Percentiles rank a stretch among this genome's conserved stretches.
Conservation (phyloP, 2,888 invertebrate species). For the Cinara cedri region DNA sequence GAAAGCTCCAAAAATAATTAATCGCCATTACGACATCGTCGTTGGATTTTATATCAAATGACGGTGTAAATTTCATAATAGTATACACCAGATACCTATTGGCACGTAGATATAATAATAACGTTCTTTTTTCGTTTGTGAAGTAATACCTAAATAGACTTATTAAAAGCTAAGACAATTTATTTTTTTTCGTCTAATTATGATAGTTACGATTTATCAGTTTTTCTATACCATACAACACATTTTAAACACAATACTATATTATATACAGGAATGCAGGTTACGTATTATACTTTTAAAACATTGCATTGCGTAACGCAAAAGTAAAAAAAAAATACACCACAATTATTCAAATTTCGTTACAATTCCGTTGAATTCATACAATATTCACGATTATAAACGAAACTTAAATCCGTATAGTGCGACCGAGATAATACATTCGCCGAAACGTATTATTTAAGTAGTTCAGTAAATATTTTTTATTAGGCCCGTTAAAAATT, state of each 20-base stretch:
- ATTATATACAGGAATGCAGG: background rate
- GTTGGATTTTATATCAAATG: background rate
- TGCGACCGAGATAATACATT: background rate
- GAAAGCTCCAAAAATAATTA: conserved; percentile 5
- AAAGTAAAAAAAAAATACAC: conserved; percentile 2
- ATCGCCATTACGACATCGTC: conserved; percentile 8
- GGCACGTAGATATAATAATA: no score
- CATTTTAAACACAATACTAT: no score
- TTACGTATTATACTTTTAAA: background rate
- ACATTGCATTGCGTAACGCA: background rate
- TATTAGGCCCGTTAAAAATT: background rate
- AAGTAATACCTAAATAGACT: no score
- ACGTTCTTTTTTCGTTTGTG: no score
- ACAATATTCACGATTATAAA: background rate
- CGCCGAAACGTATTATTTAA: no score
- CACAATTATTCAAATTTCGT: conserved; percentile 24
- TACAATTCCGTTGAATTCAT: background rate
- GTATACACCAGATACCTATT: no score
- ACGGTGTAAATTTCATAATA: no score
- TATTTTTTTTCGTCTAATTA: background rate
- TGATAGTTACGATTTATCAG: no score
- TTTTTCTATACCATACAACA: no score
- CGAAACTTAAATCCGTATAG: background rate
- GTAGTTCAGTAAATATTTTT: background rate
- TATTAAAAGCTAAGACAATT: no score